A percentile compares a stretch with the other conserved stretches of the same genome.
These are phyloP conservation scores for Belonocnema kinseyi DNA, from an alignment of 1,140 invertebrate species.

Conservation along the genomic window DNA sequence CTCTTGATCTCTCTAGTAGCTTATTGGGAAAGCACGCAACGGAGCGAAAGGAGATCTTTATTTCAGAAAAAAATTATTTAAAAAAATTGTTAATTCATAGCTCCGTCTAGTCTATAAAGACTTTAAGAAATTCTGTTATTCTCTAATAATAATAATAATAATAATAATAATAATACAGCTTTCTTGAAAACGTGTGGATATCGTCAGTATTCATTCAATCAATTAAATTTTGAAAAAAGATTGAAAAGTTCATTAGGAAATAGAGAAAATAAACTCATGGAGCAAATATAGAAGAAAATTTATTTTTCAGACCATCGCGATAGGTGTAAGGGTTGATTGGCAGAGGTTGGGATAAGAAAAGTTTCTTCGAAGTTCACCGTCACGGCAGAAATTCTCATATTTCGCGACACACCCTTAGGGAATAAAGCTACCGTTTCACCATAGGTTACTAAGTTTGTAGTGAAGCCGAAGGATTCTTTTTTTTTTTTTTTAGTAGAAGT, in stretches of 20 bases:
- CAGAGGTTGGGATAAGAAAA: constrained; percentile 47
- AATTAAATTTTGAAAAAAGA: background rate
- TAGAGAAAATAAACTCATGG: background rate
- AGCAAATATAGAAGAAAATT: background rate
- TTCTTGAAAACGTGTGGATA: no score
- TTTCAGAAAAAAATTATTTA: no score
- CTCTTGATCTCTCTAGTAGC: no score
- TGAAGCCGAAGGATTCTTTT: background rate
- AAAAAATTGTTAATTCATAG: no score
- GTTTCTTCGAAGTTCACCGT: constrained; percentile 43
- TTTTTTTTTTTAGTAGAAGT: background rate
- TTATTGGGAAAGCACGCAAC: no score
- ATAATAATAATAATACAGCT: no score
- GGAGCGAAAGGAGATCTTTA: no score
- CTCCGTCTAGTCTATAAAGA: no score
- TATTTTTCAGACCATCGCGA: constrained; percentile 37
- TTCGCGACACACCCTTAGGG: constrained; percentile 47
- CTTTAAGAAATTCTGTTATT: no score
- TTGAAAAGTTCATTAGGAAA: background rate
- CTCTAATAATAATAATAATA: no score
- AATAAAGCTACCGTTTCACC: constrained; percentile 42
- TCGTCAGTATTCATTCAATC: no score
- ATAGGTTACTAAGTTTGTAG: constrained; percentile 19
- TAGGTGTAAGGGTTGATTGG: constrained; percentile 50
- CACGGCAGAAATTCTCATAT: constrained; percentile 39